Evolutionary conservation across 2,113 vertebrate species (phyloP), one percentile per base, ranked within the genome.

Genomic region (Formicarius rufipectus): DNA sequence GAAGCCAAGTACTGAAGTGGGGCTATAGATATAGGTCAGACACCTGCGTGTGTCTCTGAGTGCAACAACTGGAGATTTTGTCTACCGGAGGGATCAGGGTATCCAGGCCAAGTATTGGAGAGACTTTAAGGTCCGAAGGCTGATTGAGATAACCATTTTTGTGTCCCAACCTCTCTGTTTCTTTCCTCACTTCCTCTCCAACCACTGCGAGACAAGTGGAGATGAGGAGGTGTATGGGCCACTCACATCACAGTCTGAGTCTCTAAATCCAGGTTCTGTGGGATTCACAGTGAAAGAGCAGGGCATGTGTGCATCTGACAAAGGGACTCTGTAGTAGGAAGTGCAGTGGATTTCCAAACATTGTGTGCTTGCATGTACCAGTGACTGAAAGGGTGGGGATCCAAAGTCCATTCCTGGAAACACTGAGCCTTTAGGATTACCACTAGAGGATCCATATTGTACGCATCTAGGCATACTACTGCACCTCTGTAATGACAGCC

Each of bases 341-440:
- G 14, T 10, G 6, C 11, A 16, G 17, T 20, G 18, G 10, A 27
- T 5, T 20, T 47, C 8, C 40, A 89, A 52, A 24, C 15, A 47
- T 2, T 17, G 6, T 28, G 23, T 3, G 0, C n/a, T 59, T 69
- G 1, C 12, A 33, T 17, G 9, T 40, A 35, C 8, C 52, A 62
- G 2, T 40, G 18, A 19, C 31, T 67, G 25, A 27, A 45, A 55
- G 14, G 40, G 21, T 25, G 10, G 18, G 31, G 16, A 67, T 44
- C n/a, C 47, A 42, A 67, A 28, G 9, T 4, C 37, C 66, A 22
- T 21, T 59, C 63, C 19, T 50, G 12, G 60, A 71, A 73, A 66
- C 33, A 49, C 8, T 21, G 25, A 79, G 42, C 33, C n/a, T n/a
- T 17, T 27, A 37, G 19, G 23, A 50, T 33, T 35, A 21, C 40